These are phyloP conservation scores for Notoglanidium macrostoma DNA, from an alignment of 2,797 vertebrate species.

Conservation along the genomic window DNA sequence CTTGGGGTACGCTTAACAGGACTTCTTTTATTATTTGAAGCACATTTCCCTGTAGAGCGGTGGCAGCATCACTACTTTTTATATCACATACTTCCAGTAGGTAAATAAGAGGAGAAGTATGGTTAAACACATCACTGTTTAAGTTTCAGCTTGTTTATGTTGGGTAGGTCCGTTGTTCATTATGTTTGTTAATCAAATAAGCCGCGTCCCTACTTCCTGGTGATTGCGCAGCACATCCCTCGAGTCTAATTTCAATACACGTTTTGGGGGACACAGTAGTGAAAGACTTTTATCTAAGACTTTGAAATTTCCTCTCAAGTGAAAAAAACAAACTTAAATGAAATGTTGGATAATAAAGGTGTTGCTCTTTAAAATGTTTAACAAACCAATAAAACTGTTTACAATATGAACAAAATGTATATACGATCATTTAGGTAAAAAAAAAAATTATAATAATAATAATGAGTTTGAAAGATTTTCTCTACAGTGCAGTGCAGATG, in stretches of 20 bases:
- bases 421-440: background rate
- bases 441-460: too few species aligned
- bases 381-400: background rate
- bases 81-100: background rate
- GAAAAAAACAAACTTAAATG: background rate
- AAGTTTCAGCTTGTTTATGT: background rate
- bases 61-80: background rate
- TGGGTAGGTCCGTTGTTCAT: background rate
- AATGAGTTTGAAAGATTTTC: background rate
- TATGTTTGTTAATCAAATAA: background rate
- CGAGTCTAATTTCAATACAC: background rate
- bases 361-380: background rate
- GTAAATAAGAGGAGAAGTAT: background rate
- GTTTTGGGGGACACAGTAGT: background rate
- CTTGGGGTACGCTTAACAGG: background rate
- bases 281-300: background rate
- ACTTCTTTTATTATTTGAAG: background rate
- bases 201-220: background rate
- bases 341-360: background rate
- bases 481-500: background rate
- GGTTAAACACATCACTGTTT: background rate
- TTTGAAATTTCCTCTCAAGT: background rate
- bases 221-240: background rate
- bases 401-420: background rate
- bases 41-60: background rate